phyloP scores from a whole-genome alignment of 1,140 invertebrate genomes.

The Caerostris extrusa region DNA sequence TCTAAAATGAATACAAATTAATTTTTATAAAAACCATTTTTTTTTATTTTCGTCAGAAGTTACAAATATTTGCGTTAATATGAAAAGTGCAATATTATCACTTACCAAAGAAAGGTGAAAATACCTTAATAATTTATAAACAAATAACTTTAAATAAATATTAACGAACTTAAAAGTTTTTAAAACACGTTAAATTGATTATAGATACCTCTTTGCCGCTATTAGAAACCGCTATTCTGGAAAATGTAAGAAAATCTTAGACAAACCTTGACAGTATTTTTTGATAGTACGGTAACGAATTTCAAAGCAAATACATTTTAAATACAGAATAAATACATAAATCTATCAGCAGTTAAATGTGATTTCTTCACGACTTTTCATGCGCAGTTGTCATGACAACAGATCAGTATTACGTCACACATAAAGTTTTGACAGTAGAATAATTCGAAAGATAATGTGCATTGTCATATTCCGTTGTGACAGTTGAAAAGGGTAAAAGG shows the following conservation, averaged over 20 bases:
- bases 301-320: not conserved
- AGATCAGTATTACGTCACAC: slow-evolving; percentile 12
- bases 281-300: not conserved
- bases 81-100: too few relatives aligned
- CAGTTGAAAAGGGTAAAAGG: not conserved
- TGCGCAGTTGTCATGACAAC: slow-evolving; percentile 52
- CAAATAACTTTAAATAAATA: too few relatives aligned
- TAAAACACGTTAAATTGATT: too few relatives aligned
- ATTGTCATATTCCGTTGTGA: not conserved
- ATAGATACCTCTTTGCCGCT: too few relatives aligned
- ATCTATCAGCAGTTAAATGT: not conserved
- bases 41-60: too few relatives aligned
- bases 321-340: slow-evolving; percentile 6
- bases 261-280: not conserved
- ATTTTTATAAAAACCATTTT: too few relatives aligned
- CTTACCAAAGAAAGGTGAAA: too few relatives aligned
- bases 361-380: slow-evolving; percentile 25
- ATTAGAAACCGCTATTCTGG: too few relatives aligned
- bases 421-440: slow-evolving; percentile 48
- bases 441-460: not conserved
- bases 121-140: too few relatives aligned
- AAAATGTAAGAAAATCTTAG: not conserved
- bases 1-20: too few relatives aligned
- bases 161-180: too few relatives aligned
- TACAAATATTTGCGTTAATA: too few relatives aligned